A percentile compares a stretch with the other conserved stretches of the same genome.
Evolutionary conservation across 2,113 vertebrate genomes (phyloP).

Genomic region (Podarcis cretensis): DNA sequence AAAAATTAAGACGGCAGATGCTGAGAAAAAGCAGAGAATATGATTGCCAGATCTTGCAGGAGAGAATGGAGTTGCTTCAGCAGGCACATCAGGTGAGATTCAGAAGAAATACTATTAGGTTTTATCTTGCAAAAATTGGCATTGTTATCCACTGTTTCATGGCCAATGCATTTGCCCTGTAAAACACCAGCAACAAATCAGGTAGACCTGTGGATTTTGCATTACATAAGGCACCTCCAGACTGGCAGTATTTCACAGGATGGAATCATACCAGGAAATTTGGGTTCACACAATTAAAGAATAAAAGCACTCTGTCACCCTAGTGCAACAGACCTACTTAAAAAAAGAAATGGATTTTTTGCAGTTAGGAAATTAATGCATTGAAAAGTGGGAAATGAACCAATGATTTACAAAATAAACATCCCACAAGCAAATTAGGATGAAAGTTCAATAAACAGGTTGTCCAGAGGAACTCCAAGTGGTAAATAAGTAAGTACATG

Average conservation of each 20-base stretch:
- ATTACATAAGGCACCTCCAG: no score
- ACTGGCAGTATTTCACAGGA: no score
- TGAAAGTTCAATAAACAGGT: no score
- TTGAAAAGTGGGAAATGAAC: no score
- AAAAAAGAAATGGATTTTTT: no score
- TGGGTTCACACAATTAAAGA: no score
- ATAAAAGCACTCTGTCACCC: no score
- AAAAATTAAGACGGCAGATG: conserved; percentile 96
- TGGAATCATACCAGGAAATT: no score
- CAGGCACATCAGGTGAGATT: conserved; percentile 93
- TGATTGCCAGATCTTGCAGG: conserved; percentile 97
- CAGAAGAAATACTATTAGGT: not conserved
- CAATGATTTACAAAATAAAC: not conserved
- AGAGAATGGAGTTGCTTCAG: conserved; percentile 97
- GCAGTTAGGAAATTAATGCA: no score
- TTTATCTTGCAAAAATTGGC: not conserved
- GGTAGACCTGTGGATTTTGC: not conserved
- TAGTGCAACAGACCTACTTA: no score
- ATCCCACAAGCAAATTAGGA: not conserved
- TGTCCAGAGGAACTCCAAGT: not conserved
- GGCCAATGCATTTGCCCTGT: not conserved
- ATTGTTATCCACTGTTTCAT: not conserved
- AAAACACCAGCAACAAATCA: not conserved
- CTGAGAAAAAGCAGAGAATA: conserved; percentile 97
- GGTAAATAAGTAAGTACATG: not conserved